A percentile compares a stretch with the other conserved stretches of the same genome.
These are phyloP conservation scores for Ailuropoda melanoleuca DNA, from an alignment of 2,113 vertebrate species.

Conservation along the genomic window DNA sequence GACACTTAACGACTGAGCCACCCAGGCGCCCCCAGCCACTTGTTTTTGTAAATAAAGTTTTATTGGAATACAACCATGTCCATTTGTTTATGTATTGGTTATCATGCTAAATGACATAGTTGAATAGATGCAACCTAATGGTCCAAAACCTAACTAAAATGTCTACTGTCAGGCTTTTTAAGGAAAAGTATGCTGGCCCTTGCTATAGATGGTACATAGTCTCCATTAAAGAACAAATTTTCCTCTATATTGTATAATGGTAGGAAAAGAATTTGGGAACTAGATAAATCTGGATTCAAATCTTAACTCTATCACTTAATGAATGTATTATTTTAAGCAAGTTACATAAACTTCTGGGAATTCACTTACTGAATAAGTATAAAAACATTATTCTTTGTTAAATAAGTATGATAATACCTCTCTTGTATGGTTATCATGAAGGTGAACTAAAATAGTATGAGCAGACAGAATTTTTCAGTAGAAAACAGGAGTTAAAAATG, in stretches of 20 bases:
- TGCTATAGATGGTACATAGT: not conserved
- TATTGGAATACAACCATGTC: not conserved
- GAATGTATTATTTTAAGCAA: not conserved
- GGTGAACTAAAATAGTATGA: not conserved
- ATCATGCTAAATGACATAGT: not conserved
- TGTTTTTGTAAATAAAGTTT: conserved; percentile 1
- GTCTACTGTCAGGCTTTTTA: not conserved
- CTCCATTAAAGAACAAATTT: not conserved
- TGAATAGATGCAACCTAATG: not conserved
- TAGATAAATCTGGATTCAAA: not conserved
- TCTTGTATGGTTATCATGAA: not conserved
- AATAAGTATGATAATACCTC: not conserved
- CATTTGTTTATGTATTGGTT: not conserved
- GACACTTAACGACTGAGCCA: no score
- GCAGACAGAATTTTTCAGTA: no score
- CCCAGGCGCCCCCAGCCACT: not conserved
- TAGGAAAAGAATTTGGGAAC: not conserved
- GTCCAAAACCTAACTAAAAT: not conserved
- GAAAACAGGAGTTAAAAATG: not conserved
- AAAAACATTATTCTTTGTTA: not conserved
- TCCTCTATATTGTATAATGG: not conserved
- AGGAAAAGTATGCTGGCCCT: not conserved
- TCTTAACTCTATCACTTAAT: not conserved
- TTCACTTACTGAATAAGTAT: not conserved
- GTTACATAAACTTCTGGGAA: not conserved